phyloP scores from a whole-genome alignment of 2,888 invertebrate genomes.

The Teleiodes luculella region DNA sequence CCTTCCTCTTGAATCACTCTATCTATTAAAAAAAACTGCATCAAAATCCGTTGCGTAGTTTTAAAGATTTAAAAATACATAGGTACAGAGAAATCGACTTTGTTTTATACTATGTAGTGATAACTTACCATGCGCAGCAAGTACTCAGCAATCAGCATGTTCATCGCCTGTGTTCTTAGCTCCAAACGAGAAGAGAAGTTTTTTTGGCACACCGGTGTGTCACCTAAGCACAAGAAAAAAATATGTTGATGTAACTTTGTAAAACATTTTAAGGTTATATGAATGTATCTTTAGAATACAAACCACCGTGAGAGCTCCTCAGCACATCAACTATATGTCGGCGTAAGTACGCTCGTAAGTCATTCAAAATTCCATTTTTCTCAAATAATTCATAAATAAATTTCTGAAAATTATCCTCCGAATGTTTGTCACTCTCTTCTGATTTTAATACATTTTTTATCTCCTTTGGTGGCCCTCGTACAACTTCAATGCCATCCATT shows the following conservation, averaged over 20 bases:
- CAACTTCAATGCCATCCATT: constrained; percentile 41
- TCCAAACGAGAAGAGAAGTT: constrained; percentile 65
- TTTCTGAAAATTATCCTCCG: constrained; percentile 76
- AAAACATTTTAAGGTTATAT: constrained; percentile 8
- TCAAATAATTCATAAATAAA: constrained; percentile 78
- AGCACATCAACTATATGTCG: constrained; percentile 78
- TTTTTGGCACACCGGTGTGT: constrained; percentile 52
- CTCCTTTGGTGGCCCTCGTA: background rate
- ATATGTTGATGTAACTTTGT: background rate
- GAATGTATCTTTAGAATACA: constrained; percentile 12
- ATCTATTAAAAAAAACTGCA: too few relatives aligned
- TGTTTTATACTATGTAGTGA: too few relatives aligned
- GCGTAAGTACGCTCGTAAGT: constrained; percentile 78
- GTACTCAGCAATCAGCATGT: constrained; percentile 80
- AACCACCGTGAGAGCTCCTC: constrained; percentile 67
- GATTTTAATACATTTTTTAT: constrained; percentile 21
- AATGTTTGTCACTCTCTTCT: constrained; percentile 34
- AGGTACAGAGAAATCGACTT: too few relatives aligned
- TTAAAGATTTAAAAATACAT: too few relatives aligned
- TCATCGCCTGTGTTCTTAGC: constrained; percentile 77
- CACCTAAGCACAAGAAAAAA: constrained; percentile 42
- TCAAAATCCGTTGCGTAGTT: too few relatives aligned
- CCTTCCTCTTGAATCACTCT: too few relatives aligned
- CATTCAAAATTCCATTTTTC: constrained; percentile 79
- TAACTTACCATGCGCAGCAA: constrained; percentile 66